Evolutionary conservation across 2,113 vertebrate genomes (phyloP).

Genomic region (Pterocles orientalis): DNA sequence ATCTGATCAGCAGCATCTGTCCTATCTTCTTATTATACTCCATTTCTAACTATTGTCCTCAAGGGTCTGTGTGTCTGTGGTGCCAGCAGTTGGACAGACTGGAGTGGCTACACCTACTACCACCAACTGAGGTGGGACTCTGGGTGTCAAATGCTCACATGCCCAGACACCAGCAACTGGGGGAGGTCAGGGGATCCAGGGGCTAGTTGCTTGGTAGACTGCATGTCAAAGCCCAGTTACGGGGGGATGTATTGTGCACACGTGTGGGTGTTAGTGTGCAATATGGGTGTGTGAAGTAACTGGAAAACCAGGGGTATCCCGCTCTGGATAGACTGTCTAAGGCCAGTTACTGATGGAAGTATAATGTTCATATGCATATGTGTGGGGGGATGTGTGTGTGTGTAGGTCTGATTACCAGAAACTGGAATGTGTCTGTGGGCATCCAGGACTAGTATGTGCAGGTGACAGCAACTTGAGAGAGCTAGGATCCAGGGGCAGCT

Average conservation of each 20-base stretch:
- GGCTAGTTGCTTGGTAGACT: background rate
- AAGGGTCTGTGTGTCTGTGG: background rate
- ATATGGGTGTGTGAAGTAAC: background rate
- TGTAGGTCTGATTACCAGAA: background rate
- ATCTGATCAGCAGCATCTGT: background rate
- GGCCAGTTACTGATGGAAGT: background rate
- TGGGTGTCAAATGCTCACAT: background rate
- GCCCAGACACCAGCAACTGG: background rate
- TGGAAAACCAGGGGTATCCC: background rate
- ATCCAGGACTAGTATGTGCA: background rate
- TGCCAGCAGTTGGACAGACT: background rate
- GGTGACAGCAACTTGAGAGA: background rate
- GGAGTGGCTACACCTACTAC: background rate
- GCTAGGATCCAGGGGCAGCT: no score
- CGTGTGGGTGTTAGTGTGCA: background rate
- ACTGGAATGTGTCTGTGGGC: background rate
- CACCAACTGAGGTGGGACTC: background rate
- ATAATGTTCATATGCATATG: background rate
- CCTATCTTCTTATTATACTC: background rate
- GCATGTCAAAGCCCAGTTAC: background rate
- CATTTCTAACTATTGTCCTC: background rate
- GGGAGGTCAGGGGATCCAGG: background rate
- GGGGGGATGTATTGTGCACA: accelerated
- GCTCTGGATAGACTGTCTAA: background rate
- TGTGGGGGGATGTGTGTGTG: no score